Evolutionary conservation across 2,113 vertebrate genomes (phyloP).

Genomic region (Ceyx cyanopectus): DNA sequence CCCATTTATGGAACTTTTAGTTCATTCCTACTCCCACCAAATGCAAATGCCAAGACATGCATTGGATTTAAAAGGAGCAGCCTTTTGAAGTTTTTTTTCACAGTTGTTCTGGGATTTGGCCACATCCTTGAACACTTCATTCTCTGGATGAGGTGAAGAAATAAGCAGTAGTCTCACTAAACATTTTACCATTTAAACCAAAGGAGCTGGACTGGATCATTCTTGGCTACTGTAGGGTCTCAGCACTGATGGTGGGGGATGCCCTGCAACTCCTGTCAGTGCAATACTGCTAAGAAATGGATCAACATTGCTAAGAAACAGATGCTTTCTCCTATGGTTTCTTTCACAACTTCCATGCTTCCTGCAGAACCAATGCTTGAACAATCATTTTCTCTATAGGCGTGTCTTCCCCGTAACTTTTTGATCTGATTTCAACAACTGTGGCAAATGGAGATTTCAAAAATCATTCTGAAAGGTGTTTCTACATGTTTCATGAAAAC

Average conservation of each 20-base stretch:
- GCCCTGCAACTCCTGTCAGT: neutral
- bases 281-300: neutral
- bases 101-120: neutral
- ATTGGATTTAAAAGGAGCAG: neutral
- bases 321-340: neutral
- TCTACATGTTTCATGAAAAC: neutral
- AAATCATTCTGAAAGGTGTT: conserved; percentile 3
- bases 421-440: neutral
- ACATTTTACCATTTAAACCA: neutral
- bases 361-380: neutral
- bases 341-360: neutral
- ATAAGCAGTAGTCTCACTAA: neutral
- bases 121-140: neutral
- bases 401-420: neutral
- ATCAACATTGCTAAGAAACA: neutral
- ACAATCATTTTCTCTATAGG: neutral
- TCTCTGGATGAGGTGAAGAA: neutral
- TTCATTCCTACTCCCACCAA: neutral
- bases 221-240: neutral
- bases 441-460: neutral
- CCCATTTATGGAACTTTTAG: neutral
- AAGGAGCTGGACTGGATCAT: neutral
- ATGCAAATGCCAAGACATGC: neutral
- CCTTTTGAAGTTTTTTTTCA: neutral
- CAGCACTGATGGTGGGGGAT: neutral